A percentile compares a stretch with the other conserved stretches of the same genome.
phyloP scores from a whole-genome alignment of 2,113 vertebrate species.

The Onychostruthus taczanowskii region DNA sequence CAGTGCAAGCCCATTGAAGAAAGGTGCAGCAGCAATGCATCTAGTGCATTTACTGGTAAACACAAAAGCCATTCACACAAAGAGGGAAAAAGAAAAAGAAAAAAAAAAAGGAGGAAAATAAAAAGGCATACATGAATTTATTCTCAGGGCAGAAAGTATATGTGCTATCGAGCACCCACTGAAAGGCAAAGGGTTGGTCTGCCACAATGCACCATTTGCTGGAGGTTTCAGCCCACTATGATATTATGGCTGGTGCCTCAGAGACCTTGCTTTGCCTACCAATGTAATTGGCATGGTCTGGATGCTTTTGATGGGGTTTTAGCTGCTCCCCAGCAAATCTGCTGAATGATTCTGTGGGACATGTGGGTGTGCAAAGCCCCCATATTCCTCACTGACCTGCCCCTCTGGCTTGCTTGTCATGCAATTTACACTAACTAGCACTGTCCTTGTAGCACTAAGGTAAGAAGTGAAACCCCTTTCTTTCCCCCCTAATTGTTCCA shows the following conservation, averaged over 20 bases:
- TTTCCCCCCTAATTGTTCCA: constrained; percentile 48
- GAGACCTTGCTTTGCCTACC: constrained; percentile 13
- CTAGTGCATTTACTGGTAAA: constrained; percentile 20
- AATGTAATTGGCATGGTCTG: constrained; percentile 22
- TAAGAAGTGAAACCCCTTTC: constrained; percentile 58
- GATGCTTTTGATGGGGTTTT: constrained; percentile 9
- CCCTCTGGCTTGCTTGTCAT: constrained; percentile 12
- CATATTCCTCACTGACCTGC: not conserved
- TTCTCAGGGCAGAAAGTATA: constrained; percentile 13
- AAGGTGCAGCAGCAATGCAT: constrained; percentile 41
- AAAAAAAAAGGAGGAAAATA: not conserved
- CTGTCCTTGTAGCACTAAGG: constrained; percentile 49
- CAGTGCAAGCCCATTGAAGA: constrained; percentile 30
- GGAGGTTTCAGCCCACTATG: constrained; percentile 38
- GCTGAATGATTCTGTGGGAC: not conserved
- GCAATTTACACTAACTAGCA: constrained; percentile 45
- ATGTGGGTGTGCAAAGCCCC: not conserved
- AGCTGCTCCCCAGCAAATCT: not conserved
- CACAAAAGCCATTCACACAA: constrained; percentile 39
- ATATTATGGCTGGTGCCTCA: constrained; percentile 44
- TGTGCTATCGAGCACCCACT: not conserved
- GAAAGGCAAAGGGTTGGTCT: constrained; percentile 47
- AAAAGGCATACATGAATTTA: not conserved
- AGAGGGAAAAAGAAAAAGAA: not conserved
- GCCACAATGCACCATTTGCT: constrained; percentile 30